phyloP scores from a whole-genome alignment of 1,140 invertebrate species.

The Tenebrio molitor region DNA sequence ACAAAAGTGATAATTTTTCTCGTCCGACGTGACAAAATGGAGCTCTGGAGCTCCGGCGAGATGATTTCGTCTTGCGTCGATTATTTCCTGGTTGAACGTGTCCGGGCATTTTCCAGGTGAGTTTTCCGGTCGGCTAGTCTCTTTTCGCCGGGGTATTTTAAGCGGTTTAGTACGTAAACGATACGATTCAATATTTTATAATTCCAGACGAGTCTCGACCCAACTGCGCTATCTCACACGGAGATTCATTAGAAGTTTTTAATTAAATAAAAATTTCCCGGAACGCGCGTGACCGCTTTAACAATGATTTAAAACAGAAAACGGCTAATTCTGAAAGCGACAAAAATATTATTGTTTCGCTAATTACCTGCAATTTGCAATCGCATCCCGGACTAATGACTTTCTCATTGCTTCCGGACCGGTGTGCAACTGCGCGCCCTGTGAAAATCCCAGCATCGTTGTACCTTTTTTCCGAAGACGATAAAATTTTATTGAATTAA shows the following conservation, averaged over 20 bases:
- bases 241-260: conserved; percentile 51
- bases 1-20: conserved; percentile 35
- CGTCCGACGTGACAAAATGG: neutral
- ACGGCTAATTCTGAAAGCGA: conserved; percentile 27
- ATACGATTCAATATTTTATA: conserved; percentile 41
- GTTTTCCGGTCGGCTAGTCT: conserved; percentile 17
- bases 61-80: conserved; percentile 16
- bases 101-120: conserved; percentile 19
- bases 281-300: conserved; percentile 48
- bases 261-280: conserved; percentile 52
- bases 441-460: neutral
- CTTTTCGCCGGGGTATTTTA: conserved; percentile 18
- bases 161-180: conserved; percentile 34
- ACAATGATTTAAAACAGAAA: conserved; percentile 43
- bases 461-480: neutral
- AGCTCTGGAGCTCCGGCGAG: conserved; percentile 7
- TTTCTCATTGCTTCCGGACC: conserved; percentile 11
- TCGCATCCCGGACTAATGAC: conserved; percentile 22
- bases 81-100: conserved; percentile 12
- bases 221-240: conserved; percentile 44
- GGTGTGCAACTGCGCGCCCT: neutral
- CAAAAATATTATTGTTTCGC: conserved; percentile 34
- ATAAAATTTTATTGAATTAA: conserved; percentile 16
- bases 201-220: conserved; percentile 27
- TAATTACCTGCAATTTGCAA: conserved; percentile 42